Evolutionary conservation across 2,113 vertebrate genomes (phyloP).

Genomic region (Petromus typicus): DNA sequence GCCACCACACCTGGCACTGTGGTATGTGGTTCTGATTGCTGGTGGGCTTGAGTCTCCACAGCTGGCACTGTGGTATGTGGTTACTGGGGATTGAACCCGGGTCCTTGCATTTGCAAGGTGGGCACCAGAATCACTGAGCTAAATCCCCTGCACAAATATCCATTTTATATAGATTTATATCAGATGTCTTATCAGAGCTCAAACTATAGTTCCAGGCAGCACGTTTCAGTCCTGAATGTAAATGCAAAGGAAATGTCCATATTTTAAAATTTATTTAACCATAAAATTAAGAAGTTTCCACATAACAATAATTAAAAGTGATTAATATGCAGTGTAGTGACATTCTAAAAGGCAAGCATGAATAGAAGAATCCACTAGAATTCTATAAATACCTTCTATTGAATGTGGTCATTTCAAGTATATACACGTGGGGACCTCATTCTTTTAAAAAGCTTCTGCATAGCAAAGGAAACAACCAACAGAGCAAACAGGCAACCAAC

Average conservation of each 20-base stretch:
- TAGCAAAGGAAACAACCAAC: too few species aligned
- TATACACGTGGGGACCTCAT: too few species aligned
- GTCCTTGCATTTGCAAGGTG: too few species aligned
- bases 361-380: conserved; percentile 57
- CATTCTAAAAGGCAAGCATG: conserved; percentile 43
- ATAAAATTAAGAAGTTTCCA: conserved; percentile 46
- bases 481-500: too few species aligned
- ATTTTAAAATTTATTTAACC: conserved; percentile 59
- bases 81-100: too few species aligned
- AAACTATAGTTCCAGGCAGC: neutral
- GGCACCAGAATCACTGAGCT: too few species aligned
- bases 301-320: conserved; percentile 58
- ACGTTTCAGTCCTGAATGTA: conserved; percentile 41
- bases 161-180: conserved; percentile 48
- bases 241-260: conserved; percentile 43
- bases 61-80: too few species aligned
- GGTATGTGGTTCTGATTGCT: too few species aligned
- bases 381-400: conserved; percentile 53
- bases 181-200: conserved; percentile 40
- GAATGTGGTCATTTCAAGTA: conserved; percentile 39
- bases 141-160: too few species aligned
- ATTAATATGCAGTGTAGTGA: conserved; percentile 54
- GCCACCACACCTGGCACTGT: too few species aligned
- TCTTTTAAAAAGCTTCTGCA: too few species aligned
- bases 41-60: too few species aligned